These are phyloP conservation scores for Ascaphus truei DNA, from an alignment of 2,113 vertebrate species.

Conservation along the genomic window DNA sequence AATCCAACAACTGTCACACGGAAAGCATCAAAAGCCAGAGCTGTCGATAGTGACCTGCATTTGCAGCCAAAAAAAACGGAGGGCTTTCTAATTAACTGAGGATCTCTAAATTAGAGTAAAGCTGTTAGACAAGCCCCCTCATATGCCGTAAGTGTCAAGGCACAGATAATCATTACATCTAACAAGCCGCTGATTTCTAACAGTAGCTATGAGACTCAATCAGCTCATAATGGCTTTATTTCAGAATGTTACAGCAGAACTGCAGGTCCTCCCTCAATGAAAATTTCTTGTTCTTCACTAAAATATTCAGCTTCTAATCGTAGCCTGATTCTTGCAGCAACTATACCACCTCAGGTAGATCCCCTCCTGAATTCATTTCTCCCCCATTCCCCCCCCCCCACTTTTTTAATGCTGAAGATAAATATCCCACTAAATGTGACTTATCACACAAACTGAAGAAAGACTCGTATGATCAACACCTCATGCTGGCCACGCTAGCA, in stretches of 20 bases:
- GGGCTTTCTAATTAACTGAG: slow-evolving; percentile 74
- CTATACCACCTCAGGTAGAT: slow-evolving; percentile 30
- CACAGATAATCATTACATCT: slow-evolving; percentile 65
- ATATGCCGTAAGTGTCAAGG: slow-evolving; percentile 57
- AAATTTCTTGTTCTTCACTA: slow-evolving; percentile 52
- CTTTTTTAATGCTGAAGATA: slow-evolving; percentile 20
- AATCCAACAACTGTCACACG: slow-evolving; percentile 54
- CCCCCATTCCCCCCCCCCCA: too few species aligned
- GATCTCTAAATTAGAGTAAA: slow-evolving; percentile 67
- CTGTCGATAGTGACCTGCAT: slow-evolving; percentile 65
- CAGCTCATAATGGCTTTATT: slow-evolving; percentile 56
- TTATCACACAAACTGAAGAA: too few species aligned
- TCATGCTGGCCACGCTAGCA: too few species aligned
- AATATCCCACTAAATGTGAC: slow-evolving; percentile 16
- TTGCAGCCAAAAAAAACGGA: slow-evolving; percentile 48
- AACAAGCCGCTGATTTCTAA: slow-evolving; percentile 65
- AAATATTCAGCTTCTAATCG: slow-evolving; percentile 55
- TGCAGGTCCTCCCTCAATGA: slow-evolving; percentile 44
- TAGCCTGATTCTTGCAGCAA: slow-evolving; percentile 40
- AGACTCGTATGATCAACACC: too few species aligned
- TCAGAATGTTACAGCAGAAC: slow-evolving; percentile 40
- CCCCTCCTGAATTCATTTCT: slow-evolving; percentile 26
- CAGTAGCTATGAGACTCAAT: slow-evolving; percentile 57
- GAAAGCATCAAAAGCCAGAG: slow-evolving; percentile 59
- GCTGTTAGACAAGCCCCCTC: slow-evolving; percentile 54